Evolutionary conservation across 2,113 vertebrate species (phyloP).

Genomic region (Leptodactylus fuscus): DNA sequence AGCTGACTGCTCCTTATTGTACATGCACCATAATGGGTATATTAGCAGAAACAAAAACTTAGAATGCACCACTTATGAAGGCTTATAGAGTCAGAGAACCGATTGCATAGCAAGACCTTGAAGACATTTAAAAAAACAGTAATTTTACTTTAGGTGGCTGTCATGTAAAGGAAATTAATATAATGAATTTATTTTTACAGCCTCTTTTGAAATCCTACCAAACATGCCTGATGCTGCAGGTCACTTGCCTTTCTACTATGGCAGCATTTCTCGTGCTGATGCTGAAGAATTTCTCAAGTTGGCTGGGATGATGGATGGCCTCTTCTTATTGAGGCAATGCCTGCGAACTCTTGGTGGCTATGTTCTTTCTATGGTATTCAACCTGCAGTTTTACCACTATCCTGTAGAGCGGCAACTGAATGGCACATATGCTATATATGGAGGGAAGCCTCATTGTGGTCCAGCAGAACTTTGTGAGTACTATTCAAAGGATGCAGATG

Average conservation of each 20-base stretch:
- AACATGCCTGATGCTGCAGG: constrained; percentile 87
- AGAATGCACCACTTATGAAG: too few species aligned
- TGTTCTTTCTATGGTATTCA: constrained; percentile 87
- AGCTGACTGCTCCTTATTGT: too few species aligned
- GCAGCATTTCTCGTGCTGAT: constrained; percentile 89
- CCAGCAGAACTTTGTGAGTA: constrained; percentile 93
- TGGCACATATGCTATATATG: constrained; percentile 87
- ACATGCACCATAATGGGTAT: too few species aligned
- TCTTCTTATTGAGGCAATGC: constrained; percentile 93
- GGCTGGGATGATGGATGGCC: constrained; percentile 89
- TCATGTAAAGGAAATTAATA: too few species aligned
- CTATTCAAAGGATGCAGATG: constrained; percentile 90
- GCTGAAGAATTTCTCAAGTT: constrained; percentile 92
- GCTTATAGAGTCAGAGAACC: too few species aligned
- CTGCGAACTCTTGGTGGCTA: constrained; percentile 93
- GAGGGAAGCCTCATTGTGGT: constrained; percentile 90
- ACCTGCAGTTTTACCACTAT: constrained; percentile 89
- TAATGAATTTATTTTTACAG: constrained; percentile 3
- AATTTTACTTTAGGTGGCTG: too few species aligned
- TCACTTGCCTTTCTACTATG: constrained; percentile 94
- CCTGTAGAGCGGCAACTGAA: constrained; percentile 92
- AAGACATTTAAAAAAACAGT: too few species aligned
- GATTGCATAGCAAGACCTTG: too few species aligned
- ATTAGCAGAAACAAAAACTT: too few species aligned
- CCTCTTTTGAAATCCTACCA: neutral